Percentiles rank a stretch among this genome's conserved stretches.
These are phyloP conservation scores for Rhipidura dahli DNA, from an alignment of 2,113 vertebrate species.

Conservation along the genomic window DNA sequence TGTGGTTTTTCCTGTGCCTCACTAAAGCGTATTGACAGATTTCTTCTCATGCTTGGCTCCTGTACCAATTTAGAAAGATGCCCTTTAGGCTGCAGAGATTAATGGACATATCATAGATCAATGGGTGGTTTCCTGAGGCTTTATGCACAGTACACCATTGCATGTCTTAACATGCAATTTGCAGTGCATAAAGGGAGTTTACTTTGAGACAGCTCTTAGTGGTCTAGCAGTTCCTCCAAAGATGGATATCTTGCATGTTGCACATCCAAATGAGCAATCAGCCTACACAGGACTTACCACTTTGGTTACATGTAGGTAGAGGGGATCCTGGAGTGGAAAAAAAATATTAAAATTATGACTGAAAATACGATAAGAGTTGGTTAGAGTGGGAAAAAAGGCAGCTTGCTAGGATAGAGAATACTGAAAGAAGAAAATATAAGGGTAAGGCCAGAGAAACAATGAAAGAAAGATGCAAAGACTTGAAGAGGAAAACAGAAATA, in stretches of 20 bases:
- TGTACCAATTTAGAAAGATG: constrained; percentile 41
- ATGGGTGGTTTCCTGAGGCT: neutral
- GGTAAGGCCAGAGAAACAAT: neutral
- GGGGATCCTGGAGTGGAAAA: neutral
- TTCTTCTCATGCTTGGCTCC: constrained; percentile 3
- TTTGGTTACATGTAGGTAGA: neutral
- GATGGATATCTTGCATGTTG: neutral
- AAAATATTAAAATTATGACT: neutral
- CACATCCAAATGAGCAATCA: neutral
- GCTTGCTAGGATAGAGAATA: neutral
- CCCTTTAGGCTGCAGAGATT: constrained; percentile 43
- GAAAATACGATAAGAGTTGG: neutral
- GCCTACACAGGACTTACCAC: neutral
- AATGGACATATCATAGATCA: constrained; percentile 34
- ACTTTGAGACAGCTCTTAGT: neutral
- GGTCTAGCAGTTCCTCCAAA: neutral
- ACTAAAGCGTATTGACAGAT: constrained; percentile 10
- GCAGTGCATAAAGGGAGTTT: neutral
- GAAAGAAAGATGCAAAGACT: neutral
- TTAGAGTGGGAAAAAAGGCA: neutral
- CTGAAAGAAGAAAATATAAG: neutral
- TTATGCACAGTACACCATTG: neutral
- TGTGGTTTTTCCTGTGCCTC: neutral
- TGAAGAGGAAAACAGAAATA: neutral
- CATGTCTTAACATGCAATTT: neutral